Conservation (phyloP, 2,113 vertebrate genomes). For the Pterophyllum scalare region DNA sequence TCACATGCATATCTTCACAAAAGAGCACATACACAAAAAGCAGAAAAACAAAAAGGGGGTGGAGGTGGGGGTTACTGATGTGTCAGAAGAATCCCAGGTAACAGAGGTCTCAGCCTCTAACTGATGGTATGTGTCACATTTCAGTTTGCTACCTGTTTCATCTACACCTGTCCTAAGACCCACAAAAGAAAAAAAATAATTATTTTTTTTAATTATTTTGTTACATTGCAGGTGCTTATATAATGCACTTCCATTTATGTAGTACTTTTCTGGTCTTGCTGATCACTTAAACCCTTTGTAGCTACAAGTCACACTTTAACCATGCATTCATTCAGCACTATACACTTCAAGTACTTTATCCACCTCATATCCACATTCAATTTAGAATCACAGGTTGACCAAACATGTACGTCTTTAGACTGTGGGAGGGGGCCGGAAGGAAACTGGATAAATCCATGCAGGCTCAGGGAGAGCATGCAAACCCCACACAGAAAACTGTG, state of each 20-base stretch:
- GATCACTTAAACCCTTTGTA: neutral
- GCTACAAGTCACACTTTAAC: neutral
- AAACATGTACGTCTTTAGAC: accelerated
- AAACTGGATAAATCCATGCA: neutral
- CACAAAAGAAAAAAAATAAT: neutral
- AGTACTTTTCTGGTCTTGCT: neutral
- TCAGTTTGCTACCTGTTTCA: too few species aligned
- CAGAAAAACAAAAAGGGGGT: too few species aligned
- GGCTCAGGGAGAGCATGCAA: neutral
- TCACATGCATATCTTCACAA: too few species aligned
- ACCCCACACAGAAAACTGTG: neutral
- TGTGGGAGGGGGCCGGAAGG: neutral
- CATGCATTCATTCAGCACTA: neutral
- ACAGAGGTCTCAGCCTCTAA: too few species aligned
- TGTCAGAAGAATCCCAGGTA: too few species aligned
- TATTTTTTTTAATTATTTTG: neutral
- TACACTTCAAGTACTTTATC: too few species aligned
- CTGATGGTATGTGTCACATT: too few species aligned
- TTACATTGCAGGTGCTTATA: neutral
- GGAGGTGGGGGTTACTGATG: too few species aligned
- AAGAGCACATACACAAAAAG: too few species aligned
- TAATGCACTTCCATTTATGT: neutral
- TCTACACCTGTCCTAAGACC: too few species aligned
- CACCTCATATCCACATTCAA: accelerated
- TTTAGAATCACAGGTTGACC: neutral